These are phyloP conservation scores for Daboia siamensis DNA, from an alignment of 2,113 vertebrate genomes.

Conservation along the genomic window DNA sequence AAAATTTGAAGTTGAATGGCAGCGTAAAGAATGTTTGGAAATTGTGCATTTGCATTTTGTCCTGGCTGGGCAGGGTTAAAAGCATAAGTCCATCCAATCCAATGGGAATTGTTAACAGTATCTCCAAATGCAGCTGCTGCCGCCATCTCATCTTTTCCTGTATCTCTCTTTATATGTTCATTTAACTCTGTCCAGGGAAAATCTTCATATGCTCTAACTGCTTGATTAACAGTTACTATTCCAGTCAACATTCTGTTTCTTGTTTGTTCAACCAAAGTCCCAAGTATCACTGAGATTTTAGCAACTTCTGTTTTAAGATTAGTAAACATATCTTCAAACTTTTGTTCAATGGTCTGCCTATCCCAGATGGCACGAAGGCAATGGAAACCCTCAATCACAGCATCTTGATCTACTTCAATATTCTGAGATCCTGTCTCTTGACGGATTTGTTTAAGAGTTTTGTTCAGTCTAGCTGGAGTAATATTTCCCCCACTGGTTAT, in stretches of 20 bases:
- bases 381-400: neutral
- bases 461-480: neutral
- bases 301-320: neutral
- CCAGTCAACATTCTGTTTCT: neutral
- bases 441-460: neutral
- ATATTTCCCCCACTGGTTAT: neutral
- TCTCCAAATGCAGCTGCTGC: neutral
- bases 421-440: neutral
- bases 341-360: neutral
- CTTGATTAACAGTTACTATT: neutral
- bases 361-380: neutral
- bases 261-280: neutral
- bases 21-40: neutral
- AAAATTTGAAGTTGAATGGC: neutral
- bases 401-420: neutral
- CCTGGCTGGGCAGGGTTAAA: neutral
- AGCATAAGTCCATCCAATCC: neutral
- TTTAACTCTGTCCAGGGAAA: neutral
- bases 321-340: neutral
- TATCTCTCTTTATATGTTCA: neutral
- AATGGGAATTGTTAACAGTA: neutral
- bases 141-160: neutral
- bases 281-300: neutral
- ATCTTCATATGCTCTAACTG: neutral
- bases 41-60: neutral